These are phyloP conservation scores for Gibbula magus DNA, from an alignment of 2,888 invertebrate genomes.

Conservation along the genomic window DNA sequence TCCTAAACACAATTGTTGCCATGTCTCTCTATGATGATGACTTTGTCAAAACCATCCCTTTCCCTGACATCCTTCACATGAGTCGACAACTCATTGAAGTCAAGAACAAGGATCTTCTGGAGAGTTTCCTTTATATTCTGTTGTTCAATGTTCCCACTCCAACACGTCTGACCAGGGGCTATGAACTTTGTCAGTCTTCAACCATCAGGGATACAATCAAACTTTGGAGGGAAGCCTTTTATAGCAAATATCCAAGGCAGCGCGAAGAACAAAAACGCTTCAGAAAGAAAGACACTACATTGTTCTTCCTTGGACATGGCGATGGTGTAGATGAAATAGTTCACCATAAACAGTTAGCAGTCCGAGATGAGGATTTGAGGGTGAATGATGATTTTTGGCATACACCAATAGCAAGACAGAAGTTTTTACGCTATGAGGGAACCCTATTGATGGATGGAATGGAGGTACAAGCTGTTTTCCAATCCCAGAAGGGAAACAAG, in stretches of 20 bases:
- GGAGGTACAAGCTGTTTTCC: conserved; percentile 37
- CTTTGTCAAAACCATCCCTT: background rate
- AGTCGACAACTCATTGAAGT: background rate
- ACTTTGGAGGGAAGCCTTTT: conserved; percentile 50
- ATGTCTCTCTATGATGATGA: background rate
- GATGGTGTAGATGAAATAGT: conserved; percentile 41
- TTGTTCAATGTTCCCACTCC: conserved; percentile 50
- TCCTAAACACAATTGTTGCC: conserved; percentile 34
- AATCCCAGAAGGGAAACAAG: conserved; percentile 34
- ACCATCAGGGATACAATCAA: conserved; percentile 40
- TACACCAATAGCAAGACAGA: conserved; percentile 32
- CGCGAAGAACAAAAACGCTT: conserved; percentile 36
- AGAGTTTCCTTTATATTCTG: conserved; percentile 44
- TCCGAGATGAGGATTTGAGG: conserved; percentile 11
- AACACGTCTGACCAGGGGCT: conserved; percentile 20
- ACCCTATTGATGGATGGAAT: conserved; percentile 43
- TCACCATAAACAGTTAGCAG: conserved; percentile 38
- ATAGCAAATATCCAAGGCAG: conserved; percentile 49
- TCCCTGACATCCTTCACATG: background rate
- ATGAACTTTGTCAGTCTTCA: conserved; percentile 25
- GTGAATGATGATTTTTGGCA: conserved; percentile 48
- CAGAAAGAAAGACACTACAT: conserved; percentile 51
- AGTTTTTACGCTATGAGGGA: conserved; percentile 46
- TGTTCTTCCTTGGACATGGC: conserved; percentile 54
- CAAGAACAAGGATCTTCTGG: conserved; percentile 31